A percentile compares a stretch with the other conserved stretches of the same genome.
Conservation (phyloP, 2,888 invertebrate genomes). For the Perithous albicinctus region DNA sequence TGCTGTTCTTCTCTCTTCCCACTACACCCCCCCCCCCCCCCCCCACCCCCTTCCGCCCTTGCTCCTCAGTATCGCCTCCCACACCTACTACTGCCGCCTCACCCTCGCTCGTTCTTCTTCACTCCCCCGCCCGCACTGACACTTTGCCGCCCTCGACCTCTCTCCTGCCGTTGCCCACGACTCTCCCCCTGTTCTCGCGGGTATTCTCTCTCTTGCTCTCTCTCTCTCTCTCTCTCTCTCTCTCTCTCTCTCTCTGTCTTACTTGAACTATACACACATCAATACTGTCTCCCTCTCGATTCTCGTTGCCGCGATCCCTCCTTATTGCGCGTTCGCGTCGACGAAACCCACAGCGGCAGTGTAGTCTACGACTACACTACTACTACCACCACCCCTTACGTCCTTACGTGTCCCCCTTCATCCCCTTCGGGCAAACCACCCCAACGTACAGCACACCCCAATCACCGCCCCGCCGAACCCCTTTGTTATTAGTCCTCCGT, state of each 20-base stretch:
- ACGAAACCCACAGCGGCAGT: conserved; percentile 50
- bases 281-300: conserved; percentile 9
- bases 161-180: conserved; percentile 47
- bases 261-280: not conserved
- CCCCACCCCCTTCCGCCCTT: conserved; percentile 51
- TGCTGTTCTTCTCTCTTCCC: conserved; percentile 49
- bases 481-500: conserved; percentile 80
- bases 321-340: conserved; percentile 61
- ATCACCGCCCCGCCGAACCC: conserved; percentile 67
- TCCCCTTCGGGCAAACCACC: conserved; percentile 50
- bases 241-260: too few species aligned
- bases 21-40: conserved; percentile 36
- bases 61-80: conserved; percentile 44
- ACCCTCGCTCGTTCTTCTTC: conserved; percentile 65
- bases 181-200: conserved; percentile 26
- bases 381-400: conserved; percentile 39
- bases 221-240: not conserved
- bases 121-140: conserved; percentile 52
- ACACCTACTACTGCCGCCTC: conserved; percentile 61
- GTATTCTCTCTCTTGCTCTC: conserved; percentile 39
- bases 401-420: conserved; percentile 27
- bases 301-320: conserved; percentile 54
- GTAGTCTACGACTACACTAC: conserved; percentile 4
- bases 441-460: conserved; percentile 30
- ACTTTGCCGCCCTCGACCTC: conserved; percentile 62